phyloP scores from a whole-genome alignment of 2,113 vertebrate species.

The Psophia crepitans region DNA sequence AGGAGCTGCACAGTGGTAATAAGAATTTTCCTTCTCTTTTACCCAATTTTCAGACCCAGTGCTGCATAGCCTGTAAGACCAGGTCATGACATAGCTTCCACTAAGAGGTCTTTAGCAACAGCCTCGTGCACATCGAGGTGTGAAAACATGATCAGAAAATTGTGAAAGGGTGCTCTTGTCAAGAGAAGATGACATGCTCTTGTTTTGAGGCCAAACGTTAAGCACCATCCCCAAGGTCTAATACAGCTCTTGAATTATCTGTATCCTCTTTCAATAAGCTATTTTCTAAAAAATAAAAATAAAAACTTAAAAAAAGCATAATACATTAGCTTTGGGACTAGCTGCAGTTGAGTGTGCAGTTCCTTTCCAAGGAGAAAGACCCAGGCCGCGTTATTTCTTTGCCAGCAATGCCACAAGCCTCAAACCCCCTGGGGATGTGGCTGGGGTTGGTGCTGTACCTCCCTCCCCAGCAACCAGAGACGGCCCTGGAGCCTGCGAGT shows the following conservation, averaged over 20 bases:
- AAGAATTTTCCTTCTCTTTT: not conserved
- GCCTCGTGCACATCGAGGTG: accelerated
- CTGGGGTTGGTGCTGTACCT: not conserved
- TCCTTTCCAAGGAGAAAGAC: not conserved
- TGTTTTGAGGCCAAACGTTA: not conserved
- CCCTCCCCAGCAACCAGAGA: not conserved
- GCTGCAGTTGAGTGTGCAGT: not conserved
- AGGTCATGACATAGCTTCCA: not conserved
- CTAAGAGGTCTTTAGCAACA: not conserved
- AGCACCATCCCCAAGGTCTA: not conserved
- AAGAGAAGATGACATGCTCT: not conserved
- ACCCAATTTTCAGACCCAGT: not conserved
- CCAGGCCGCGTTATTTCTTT: not conserved
- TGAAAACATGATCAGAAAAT: not conserved
- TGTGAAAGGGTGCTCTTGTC: not conserved
- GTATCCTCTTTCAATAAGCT: not conserved
- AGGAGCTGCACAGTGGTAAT: not conserved
- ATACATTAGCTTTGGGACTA: not conserved
- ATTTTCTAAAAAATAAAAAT: not conserved
- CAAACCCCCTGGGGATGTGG: too few species aligned
- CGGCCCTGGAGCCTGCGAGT: not conserved
- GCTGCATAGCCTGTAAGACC: not conserved
- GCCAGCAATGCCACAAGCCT: not conserved
- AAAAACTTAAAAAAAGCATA: not conserved
- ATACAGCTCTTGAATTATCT: not conserved